Base-by-base conservation (phyloP, 35 echinoderm and acorn worm species). In the Chiridota heheva region DNA sequence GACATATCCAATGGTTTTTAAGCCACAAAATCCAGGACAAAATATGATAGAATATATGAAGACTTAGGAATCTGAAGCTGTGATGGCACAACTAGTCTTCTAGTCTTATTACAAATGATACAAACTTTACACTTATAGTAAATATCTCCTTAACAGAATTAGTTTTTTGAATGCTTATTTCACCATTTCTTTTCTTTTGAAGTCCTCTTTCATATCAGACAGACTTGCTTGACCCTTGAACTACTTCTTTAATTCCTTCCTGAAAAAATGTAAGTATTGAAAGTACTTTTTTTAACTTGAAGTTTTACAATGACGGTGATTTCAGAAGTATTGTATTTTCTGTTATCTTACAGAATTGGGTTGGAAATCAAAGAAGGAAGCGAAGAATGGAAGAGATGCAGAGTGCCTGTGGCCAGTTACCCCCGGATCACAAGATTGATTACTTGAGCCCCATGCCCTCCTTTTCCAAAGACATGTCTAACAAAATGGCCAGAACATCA, bases 331-430 rank as follows among this genome's bases (percentile, higher is more conserved):
- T 28, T 15, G 7, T 63, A 7, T 63, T 63, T 39, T 36, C 33
- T 35, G 13, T 69, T 2, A 5, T 0, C 43, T 44, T 29, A 34
- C 60, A 96, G 92, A 96, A 96, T 40, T 96, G 92, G 92, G 88
- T 96, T 78, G 92, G 92, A 8, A 96, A 96, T 57, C 76, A 86
- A 70, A 66, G 92, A 44, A 77, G 92, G 31, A 96, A 96, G 45
- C 77, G 82, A 12, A 76, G 92, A 3, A 87, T 96, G 87, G 92
- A 90, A 73, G 82, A 85, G 62, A 85, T 80, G 20, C 91, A 95
- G 51, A 66, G 40, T 72, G 86, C 63, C 4, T 81, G 56, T 70
- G 86, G n/a, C n/a, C n/a, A n/a, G n/a, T n/a, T n/a, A n/a, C n/a
- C n/a, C n/a, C n/a, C 39, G 61, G 61, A 65, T 10, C 33, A 65